Conservation (phyloP, 2,113 vertebrate genomes). For the Marcusenius ussheri region DNA sequence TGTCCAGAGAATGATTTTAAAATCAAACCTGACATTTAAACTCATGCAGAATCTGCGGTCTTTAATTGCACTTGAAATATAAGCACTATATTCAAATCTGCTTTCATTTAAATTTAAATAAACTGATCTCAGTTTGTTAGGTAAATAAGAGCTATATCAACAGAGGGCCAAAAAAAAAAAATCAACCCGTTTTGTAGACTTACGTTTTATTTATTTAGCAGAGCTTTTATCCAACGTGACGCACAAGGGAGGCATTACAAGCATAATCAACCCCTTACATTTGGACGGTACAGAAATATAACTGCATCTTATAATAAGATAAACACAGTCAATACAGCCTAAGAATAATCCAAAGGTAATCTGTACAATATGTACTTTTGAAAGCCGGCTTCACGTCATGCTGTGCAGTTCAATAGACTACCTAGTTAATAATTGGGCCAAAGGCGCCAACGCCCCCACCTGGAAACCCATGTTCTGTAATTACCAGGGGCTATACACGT, state of each 20-base stretch:
- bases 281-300: background rate
- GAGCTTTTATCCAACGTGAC: background rate
- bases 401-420: background rate
- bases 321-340: background rate
- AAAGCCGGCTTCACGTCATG: background rate
- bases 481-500: slow-evolving; percentile 30
- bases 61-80: slow-evolving; percentile 1
- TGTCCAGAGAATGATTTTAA: background rate
- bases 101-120: background rate
- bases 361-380: background rate
- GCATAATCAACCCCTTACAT: background rate
- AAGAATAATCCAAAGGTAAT: background rate
- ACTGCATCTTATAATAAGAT: background rate
- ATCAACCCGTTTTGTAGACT: background rate
- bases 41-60: background rate
- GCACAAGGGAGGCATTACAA: background rate
- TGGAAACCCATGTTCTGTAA: slow-evolving; percentile 41
- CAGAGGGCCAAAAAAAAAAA: background rate
- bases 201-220: background rate
- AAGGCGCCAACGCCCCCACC: background rate
- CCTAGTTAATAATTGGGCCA: background rate
- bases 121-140: background rate
- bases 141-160: background rate
- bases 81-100: background rate
- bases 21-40: background rate